phyloP scores from a whole-genome alignment of 2,113 vertebrate genomes.

The Phaetusa simplex region DNA sequence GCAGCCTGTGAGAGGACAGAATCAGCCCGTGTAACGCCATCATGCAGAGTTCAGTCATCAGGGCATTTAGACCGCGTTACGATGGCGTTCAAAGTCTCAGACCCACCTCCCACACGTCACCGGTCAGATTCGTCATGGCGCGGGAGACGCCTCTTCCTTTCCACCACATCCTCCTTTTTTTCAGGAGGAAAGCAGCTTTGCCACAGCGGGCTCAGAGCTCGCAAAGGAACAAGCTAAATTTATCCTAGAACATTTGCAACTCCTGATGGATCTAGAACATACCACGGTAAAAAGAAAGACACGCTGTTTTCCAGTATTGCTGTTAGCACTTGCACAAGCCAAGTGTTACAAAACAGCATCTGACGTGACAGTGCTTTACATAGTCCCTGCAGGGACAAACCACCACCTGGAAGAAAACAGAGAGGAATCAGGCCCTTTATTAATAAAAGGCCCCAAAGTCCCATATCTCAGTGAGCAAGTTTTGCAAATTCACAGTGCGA shows the following conservation, averaged over 20 bases:
- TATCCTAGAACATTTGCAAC: neutral
- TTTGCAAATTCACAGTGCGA: neutral
- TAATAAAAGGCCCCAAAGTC: neutral
- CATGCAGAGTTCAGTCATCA: neutral
- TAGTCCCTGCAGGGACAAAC: neutral
- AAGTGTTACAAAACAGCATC: neutral
- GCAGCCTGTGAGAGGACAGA: neutral
- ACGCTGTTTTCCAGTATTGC: neutral
- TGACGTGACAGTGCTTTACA: neutral
- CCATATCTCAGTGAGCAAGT: neutral
- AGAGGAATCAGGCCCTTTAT: neutral
- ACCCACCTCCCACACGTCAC: neutral
- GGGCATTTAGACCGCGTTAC: fast-evolving
- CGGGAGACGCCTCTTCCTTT: neutral
- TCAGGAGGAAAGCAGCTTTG: neutral
- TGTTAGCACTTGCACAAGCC: neutral
- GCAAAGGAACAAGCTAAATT: neutral
- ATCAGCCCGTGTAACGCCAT: fast-evolving
- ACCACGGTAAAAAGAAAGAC: neutral
- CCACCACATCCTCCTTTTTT: neutral
- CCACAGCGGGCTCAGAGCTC: neutral
- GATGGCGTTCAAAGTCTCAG: neutral
- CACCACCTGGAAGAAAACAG: neutral
- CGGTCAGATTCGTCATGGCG: neutral
- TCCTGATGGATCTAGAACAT: neutral